Evolutionary conservation across 2,113 vertebrate genomes (phyloP).

Genomic region (Corydoras maculifer): DNA sequence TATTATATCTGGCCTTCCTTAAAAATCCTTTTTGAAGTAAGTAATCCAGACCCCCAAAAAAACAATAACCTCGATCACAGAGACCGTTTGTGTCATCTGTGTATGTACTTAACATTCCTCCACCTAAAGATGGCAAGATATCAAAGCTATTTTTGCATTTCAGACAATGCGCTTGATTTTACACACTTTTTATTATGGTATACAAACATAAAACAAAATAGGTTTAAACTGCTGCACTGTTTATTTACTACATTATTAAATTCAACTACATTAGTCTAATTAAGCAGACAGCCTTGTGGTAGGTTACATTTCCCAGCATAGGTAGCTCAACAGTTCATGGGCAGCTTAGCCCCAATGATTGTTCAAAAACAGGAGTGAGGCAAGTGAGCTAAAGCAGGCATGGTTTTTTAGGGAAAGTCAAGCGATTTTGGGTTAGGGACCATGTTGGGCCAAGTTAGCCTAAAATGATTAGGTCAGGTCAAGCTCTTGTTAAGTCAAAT

Average conservation of each 20-base stretch:
- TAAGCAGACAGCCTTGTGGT: slow-evolving; percentile 18
- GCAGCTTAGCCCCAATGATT: slow-evolving; percentile 33
- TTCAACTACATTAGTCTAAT: neutral
- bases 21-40: slow-evolving; percentile 38
- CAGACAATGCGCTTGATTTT: neutral
- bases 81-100: too few species aligned
- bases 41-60: neutral
- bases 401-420: slow-evolving; percentile 33
- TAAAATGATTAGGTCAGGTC: slow-evolving; percentile 49
- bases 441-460: slow-evolving; percentile 37
- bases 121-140: too few species aligned
- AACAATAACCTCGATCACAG: too few species aligned
- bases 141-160: too few species aligned
- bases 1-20: slow-evolving; percentile 43
- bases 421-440: slow-evolving; percentile 32
- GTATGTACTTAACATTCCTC: too few species aligned
- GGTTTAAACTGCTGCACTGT: slow-evolving; percentile 3
- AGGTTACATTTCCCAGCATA: slow-evolving; percentile 36
- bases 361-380: neutral
- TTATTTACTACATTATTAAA: neutral
- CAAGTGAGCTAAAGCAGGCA: too few species aligned
- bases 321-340: slow-evolving; percentile 34
- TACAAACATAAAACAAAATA: neutral
- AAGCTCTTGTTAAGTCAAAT: slow-evolving; percentile 52
- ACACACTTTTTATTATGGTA: neutral